Evolutionary conservation across 2,113 vertebrate species (phyloP), one percentile per base, ranked within the genome.

Genomic region (Himantopus leucocephalus): DNA sequence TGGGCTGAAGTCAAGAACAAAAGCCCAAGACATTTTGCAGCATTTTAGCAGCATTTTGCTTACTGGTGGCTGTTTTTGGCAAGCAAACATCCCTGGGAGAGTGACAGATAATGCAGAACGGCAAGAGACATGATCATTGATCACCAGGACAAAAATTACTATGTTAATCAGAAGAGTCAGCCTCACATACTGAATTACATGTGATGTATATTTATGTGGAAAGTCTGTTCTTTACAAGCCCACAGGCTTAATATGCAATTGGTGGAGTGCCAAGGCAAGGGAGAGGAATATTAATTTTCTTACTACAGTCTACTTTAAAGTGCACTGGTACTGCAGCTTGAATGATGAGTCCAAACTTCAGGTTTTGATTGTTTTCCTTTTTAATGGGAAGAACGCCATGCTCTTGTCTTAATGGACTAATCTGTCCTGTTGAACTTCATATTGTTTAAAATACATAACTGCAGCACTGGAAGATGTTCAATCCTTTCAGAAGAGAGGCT

Each of bases 341-440:
- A 95, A 32, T 35, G 29, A 72, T 60, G 41, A 78, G 12, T 71
- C 68, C 52, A 80, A 80, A 76, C 59, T 59, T 85, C 6, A 75
- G 37, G 47, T 27, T 96, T 80, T 91, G n/a, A 60, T 71, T 79
- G 24, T 64, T 88, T 88, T 86, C 41, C n/a, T 92, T 88, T 93
- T 83, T 77, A 93, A 55, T 37, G 29, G 81, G 78, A 91, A 70
- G 48, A 92, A 55, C 50, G 88, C 34, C n/a, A 13, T 79, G 74
- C 53, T 92, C 23, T 60, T 92, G 60, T 88, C 81, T 66, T 88
- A 92, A 66, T 76, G 50, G 70, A 79, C 71, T 88, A 43, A 96
- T 79, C 73, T 34, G 55, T 83, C 24, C 87, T 15, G 3, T 58
- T 90, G 78, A 85, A 90, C 48, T 90, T 82, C 7, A 34, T 70